Base-by-base conservation (phyloP, 2,113 vertebrate genomes). In the Corydoras sp. region DNA sequence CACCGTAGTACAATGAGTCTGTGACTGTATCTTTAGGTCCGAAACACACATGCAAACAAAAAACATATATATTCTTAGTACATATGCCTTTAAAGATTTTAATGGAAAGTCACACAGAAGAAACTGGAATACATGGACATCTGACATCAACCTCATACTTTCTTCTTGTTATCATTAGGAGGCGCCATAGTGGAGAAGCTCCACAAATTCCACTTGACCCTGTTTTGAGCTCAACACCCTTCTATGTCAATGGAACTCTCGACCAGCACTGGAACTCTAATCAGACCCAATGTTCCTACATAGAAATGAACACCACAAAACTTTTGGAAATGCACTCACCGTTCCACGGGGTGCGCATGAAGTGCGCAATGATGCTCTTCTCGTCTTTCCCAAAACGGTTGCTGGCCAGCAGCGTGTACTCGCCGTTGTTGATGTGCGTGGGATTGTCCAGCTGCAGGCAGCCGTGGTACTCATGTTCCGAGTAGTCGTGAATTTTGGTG, bases 391-490 rank as follows among this genome's bases (percentile, higher is more conserved):
- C 97, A 0, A 88, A 94, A 14, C 83, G 73, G 51, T 99, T 99
- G 79, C 77, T 86, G 80, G 93, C 93, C 58, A 91, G 65, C 55
- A 99, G 90, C 0, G 88, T 94, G 85, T 98, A 99, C 75, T 85
- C 85, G 24, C 97, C 97, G 12, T 98, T 99, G 83, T 98, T 95
- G 85, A 97, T 81, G 75, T 98, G 97, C 3, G 97, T 99, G 70
- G 97, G 96, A 30, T 85, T 98, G 83, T 97, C 95, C 79, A 99
- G 83, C 83, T 98, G 94, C 81, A 99, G 90, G 86, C 97, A 99
- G 85, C 96, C 97, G 0, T 99, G 96, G 81, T 95, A 94, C 83
- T 97, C 95, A 76, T 92, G 92, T 72, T 94, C 92, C 59, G 94
- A 93, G 78, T 87, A 85, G 66, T 94, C 94, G 2, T 99, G 93